A percentile compares a stretch with the other conserved stretches of the same genome.
These are phyloP conservation scores for Amaurobius ferox DNA, from an alignment of 2,888 invertebrate species.

Conservation along the genomic window DNA sequence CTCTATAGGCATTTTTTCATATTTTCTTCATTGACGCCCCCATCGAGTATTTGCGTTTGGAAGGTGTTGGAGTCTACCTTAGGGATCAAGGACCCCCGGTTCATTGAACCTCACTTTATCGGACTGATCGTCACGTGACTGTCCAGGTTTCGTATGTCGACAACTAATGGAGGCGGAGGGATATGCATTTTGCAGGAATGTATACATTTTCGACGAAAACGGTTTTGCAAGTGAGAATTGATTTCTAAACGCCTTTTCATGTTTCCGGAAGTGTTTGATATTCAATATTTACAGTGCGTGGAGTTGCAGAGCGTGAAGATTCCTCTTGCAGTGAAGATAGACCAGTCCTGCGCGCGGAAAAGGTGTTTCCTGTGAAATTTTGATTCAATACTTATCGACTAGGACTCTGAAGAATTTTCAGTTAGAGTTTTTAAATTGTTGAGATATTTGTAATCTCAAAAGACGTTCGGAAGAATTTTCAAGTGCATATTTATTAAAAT, in stretches of 20 bases:
- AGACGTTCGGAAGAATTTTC: no score
- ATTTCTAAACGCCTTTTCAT: background rate
- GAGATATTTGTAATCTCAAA: no score
- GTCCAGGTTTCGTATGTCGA: constrained; percentile 20
- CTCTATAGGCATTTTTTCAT: constrained; percentile 17
- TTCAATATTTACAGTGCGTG: background rate
- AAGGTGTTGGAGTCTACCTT: constrained; percentile 28
- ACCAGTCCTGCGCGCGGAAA: no score
- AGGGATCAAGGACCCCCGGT: constrained; percentile 67
- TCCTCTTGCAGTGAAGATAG: no score
- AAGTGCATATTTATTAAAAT: no score
- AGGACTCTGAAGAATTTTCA: no score
- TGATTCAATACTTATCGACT: no score
- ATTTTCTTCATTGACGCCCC: constrained; percentile 12
- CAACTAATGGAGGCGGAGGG: constrained; percentile 36
- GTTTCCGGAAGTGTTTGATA: background rate
- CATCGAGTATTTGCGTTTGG: constrained; percentile 23
- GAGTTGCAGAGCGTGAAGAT: background rate
- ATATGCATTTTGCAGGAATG: constrained; percentile 35
- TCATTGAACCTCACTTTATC: constrained; percentile 34
- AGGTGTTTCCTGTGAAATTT: no score
- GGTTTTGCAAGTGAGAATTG: background rate
- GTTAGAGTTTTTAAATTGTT: no score
- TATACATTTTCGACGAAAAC: background rate
- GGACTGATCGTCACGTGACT: constrained; percentile 16